Percentiles rank a stretch among this genome's conserved stretches.
These are phyloP conservation scores for Budorcas taxicolor DNA, from an alignment of 2,113 vertebrate species.

Conservation along the genomic window DNA sequence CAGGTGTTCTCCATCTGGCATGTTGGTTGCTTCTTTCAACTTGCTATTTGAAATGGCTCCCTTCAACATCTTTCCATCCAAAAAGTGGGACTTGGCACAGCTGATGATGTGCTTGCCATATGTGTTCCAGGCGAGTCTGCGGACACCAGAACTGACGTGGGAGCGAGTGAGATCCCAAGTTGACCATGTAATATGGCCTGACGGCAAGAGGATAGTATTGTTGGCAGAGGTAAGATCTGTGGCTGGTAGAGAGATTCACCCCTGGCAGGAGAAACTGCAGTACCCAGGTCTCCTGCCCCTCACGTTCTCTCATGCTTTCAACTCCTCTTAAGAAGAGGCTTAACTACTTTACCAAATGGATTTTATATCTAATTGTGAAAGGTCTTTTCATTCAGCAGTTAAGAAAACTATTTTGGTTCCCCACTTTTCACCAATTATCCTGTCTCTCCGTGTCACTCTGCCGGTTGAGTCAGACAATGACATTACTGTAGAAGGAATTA, in stretches of 20 bases:
- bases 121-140: conserved; percentile 89
- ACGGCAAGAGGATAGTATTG: conserved; percentile 96
- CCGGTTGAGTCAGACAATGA: conserved; percentile 65
- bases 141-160: conserved; percentile 97
- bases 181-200: conserved; percentile 98
- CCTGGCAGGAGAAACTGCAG: neutral
- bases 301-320: neutral
- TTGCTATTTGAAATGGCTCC: conserved; percentile 61
- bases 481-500: conserved; percentile 58
- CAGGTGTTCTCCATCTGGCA: conserved; percentile 57
- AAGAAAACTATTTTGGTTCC: conserved; percentile 69
- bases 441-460: conserved; percentile 64
- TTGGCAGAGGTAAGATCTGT: conserved; percentile 90
- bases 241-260: neutral
- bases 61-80: neutral
- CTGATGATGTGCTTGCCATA: neutral
- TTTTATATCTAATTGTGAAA: conserved; percentile 52
- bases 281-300: neutral
- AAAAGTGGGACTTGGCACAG: neutral
- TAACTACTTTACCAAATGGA: conserved; percentile 18
- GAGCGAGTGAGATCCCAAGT: conserved; percentile 97
- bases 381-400: conserved; percentile 63
- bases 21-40: conserved; percentile 61
- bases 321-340: neutral
- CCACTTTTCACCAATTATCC: conserved; percentile 67